Conservation (phyloP, 1,140 invertebrate genomes). For the Lepidurus arcticus region DNA sequence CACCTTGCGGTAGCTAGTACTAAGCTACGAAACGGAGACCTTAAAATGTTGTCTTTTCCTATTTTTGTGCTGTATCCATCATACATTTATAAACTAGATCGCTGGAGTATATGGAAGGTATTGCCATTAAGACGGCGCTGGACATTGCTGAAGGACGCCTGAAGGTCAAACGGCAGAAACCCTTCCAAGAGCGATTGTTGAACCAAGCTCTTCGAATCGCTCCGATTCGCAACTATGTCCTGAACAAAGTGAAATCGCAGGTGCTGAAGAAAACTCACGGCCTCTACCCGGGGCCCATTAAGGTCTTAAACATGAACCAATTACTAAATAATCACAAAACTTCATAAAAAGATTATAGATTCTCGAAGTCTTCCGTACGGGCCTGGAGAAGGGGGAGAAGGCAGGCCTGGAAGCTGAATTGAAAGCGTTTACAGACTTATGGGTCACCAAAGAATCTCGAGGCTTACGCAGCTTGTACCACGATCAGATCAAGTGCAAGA, state of each 20-base stretch:
- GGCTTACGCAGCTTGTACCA: constrained; percentile 51
- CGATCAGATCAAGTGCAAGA: constrained; percentile 51
- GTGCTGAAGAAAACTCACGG: constrained; percentile 50
- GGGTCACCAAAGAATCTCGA: constrained; percentile 47
- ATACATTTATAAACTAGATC: constrained; percentile 45
- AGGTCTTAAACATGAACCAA: constrained; percentile 30
- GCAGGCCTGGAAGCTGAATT: constrained; percentile 47
- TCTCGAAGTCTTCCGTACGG: constrained; percentile 46
- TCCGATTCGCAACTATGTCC: constrained; percentile 42
- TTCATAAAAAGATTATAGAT: constrained; percentile 39
- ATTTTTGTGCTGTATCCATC: no score
- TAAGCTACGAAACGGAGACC: no score
- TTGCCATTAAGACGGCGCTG: constrained; percentile 48
- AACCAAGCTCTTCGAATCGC: constrained; percentile 8
- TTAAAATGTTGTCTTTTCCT: no score
- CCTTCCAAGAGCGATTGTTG: constrained; percentile 41
- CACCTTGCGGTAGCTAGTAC: no score
- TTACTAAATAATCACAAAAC: neutral
- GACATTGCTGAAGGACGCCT: constrained; percentile 26
- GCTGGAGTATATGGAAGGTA: constrained; percentile 47
- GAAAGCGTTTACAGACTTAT: constrained; percentile 49
- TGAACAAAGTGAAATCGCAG: constrained; percentile 46
- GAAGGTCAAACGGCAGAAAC: neutral
- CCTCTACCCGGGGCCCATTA: constrained; percentile 52
- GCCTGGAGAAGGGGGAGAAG: constrained; percentile 44